Percentiles rank a stretch among this genome's conserved stretches.
These are phyloP conservation scores for Fopius arisanus DNA, from an alignment of 1,140 invertebrate species.

Conservation along the genomic window DNA sequence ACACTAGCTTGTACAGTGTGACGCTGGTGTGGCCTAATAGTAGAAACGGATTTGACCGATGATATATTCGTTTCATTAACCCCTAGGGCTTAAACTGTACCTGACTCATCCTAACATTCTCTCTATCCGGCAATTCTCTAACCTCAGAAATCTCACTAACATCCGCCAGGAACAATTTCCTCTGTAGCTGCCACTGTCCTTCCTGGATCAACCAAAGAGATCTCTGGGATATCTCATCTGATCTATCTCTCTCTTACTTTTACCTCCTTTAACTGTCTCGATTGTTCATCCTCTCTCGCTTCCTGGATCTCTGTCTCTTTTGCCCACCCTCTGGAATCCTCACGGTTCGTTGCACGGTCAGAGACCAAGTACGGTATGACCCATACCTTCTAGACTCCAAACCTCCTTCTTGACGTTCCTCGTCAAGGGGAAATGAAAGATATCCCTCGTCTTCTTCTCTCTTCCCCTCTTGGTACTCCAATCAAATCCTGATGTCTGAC, in stretches of 20 bases:
- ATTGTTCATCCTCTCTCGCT: not conserved
- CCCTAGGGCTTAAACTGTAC: slow-evolving; percentile 36
- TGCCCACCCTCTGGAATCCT: not conserved
- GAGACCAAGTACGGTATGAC: not conserved
- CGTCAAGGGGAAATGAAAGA: slow-evolving; percentile 15
- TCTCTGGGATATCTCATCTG: slow-evolving; percentile 7
- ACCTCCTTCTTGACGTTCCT: not conserved
- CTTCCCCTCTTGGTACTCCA: not conserved
- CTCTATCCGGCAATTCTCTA: not conserved
- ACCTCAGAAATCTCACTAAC: slow-evolving; percentile 5
- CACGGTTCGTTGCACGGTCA: not conserved
- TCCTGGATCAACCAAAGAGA: slow-evolving; percentile 11
- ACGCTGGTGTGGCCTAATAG: slow-evolving; percentile 53
- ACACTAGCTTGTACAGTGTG: slow-evolving; percentile 44
- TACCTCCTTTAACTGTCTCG: not conserved
- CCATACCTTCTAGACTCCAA: not conserved
- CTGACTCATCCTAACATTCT: not conserved
- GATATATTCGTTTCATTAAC: slow-evolving; percentile 59
- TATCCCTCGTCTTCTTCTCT: not conserved
- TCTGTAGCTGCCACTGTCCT: not conserved
- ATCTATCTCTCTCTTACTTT: not conserved
- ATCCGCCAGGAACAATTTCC: not conserved
- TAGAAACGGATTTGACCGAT: slow-evolving; percentile 56
- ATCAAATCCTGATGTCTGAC: not conserved
- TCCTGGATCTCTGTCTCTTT: too few relatives aligned